phyloP scores from a whole-genome alignment of 2,113 vertebrate genomes.

The Empidonax traillii region DNA sequence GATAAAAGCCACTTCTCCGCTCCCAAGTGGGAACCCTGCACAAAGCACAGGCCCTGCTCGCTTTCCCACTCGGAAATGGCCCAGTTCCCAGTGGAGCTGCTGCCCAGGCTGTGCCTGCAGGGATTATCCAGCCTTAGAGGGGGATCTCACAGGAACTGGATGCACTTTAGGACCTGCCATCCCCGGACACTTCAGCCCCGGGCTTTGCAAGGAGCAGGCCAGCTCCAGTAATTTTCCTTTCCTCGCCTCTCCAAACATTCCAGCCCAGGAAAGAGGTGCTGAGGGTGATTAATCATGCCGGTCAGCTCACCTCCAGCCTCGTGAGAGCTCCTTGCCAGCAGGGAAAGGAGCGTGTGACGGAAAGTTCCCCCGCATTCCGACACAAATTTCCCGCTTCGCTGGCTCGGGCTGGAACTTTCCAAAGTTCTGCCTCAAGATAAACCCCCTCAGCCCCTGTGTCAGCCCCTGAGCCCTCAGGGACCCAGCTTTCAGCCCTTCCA shows the following conservation, averaged over 20 bases:
- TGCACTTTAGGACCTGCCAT: background rate
- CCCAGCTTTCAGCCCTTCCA: background rate
- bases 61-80: background rate
- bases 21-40: background rate
- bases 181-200: background rate
- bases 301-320: background rate
- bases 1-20: background rate
- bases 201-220: background rate
- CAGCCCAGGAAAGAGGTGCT: background rate
- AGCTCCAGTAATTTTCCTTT: background rate
- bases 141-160: background rate
- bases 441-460: background rate
- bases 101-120: background rate
- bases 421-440: background rate
- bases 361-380: background rate
- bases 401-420: background rate
- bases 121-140: fast-evolving
- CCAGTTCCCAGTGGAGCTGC: background rate
- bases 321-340: background rate
- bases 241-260: background rate
- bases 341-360: background rate
- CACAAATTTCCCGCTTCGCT: background rate
- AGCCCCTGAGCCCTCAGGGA: background rate
- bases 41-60: background rate
- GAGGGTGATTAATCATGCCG: background rate